Base-by-base conservation (phyloP, 2,888 invertebrate species). In the Hypsopygia costalis region DNA sequence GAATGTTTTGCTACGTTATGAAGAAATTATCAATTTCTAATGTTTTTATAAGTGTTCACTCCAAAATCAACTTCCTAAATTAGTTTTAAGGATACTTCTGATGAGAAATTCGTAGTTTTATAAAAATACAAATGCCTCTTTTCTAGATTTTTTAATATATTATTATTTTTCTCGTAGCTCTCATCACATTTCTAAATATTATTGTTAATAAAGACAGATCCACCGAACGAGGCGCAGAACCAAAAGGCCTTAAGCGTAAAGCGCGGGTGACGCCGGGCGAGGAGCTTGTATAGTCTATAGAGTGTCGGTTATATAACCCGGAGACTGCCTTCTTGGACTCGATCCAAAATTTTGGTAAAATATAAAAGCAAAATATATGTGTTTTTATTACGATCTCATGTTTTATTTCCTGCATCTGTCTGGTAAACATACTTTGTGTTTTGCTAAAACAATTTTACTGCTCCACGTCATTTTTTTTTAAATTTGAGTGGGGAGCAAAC, bases 331-430 rank as follows among this genome's bases (percentile, higher is more conserved):
- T 80, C 75, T 74, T 77, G 83, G 82, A 81, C 74, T 55, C 53
- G 78, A 62, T 82, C 81, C 81, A 74, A 75, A 64, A 69, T 75
- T 80, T 83, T 80, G 81, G 80, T 82, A 81, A 76, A 76, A 71
- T 74, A 81, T 76, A 76, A 80, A 86, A 81, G 79, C 78, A 78
- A 82, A 85, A 82, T 86, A 87, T 86, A 86, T 85, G 86, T 86
- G 86, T 86, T 87, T 87, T 85, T 86, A 85, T 87, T 86, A 86
- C 72, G 76, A 81, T 52, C 40, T 35, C 28, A 49, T 75, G 68
- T 83, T 86, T 83, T 62, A 79, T 80, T 81, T 68, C n/a, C n/a
- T n/a, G n/a, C n/a, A n/a, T n/a, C n/a, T n/a, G n/a, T n/a, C n/a
- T n/a, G n/a, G n/a, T n/a, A n/a, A n/a, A n/a, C n/a, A n/a, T n/a